Evolutionary conservation across 2,888 invertebrate genomes (phyloP).

Genomic region (Mythimna impura): DNA sequence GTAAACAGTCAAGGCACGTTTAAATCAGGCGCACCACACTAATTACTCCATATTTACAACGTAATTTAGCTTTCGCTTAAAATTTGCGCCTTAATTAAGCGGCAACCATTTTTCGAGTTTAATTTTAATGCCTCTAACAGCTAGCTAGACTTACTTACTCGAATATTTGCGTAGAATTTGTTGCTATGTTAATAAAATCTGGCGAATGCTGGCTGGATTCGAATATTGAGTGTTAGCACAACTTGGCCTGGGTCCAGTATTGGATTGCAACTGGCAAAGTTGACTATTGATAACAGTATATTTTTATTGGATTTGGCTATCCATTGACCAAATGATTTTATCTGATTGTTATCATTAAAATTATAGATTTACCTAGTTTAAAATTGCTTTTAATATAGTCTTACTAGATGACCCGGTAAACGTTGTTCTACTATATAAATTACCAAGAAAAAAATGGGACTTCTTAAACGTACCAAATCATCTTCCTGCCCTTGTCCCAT

Average conservation of each 20-base stretch:
- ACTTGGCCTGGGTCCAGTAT: constrained; percentile 32
- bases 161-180: constrained; percentile 27
- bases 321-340: neutral
- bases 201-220: constrained; percentile 1
- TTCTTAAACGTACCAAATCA: too few relatives aligned
- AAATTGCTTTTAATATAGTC: too few relatives aligned
- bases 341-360: too few relatives aligned
- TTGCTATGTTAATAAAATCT: constrained; percentile 6
- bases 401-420: too few relatives aligned
- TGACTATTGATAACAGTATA: constrained; percentile 14
- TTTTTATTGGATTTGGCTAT: constrained; percentile 8
- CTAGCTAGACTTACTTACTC: constrained; percentile 27
- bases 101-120: constrained; percentile 63
- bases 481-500: too few relatives aligned
- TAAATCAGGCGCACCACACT: constrained; percentile 56
- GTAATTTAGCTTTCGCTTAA: constrained; percentile 65
- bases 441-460: too few relatives aligned
- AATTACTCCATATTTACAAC: constrained; percentile 66
- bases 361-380: too few relatives aligned
- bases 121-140: constrained; percentile 58
- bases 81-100: constrained; percentile 67
- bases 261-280: constrained; percentile 13
- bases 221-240: neutral
- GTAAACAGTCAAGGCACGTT: constrained; percentile 50
- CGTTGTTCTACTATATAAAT: too few relatives aligned